These are phyloP conservation scores for Pseudoatta argentina DNA, from an alignment of 1,140 invertebrate species.

Conservation along the genomic window DNA sequence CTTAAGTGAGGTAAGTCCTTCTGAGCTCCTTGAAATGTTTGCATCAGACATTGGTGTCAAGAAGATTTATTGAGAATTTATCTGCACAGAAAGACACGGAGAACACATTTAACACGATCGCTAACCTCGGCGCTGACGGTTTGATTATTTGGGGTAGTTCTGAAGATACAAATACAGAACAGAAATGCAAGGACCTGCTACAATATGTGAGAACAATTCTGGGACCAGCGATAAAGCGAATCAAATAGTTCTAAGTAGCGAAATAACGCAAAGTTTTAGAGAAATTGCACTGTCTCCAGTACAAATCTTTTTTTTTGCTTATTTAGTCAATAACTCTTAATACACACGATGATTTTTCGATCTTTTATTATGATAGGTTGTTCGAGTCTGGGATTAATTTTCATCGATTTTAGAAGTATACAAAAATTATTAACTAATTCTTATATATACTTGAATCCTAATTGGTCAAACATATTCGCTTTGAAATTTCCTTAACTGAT, in stretches of 20 bases:
- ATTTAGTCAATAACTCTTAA: not conserved
- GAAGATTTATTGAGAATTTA: not conserved
- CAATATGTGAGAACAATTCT: slow-evolving; percentile 88
- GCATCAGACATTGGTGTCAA: not conserved
- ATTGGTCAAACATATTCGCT: too few species aligned
- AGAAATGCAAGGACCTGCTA: slow-evolving; percentile 88
- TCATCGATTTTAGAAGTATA: too few species aligned
- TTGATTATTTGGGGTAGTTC: slow-evolving; percentile 92
- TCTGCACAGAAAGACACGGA: slow-evolving; percentile 87
- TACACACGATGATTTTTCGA: too few species aligned
- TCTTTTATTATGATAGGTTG: too few species aligned
- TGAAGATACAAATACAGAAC: slow-evolving; percentile 89
- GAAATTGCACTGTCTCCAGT: not conserved
- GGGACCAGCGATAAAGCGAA: slow-evolving; percentile 85
- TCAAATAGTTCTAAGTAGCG: slow-evolving; percentile 1
- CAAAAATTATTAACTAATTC: too few species aligned
- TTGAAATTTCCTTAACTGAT: too few species aligned
- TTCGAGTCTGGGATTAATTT: too few species aligned
- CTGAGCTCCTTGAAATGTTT: not conserved
- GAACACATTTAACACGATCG: slow-evolving; percentile 86
- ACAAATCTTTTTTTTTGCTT: slow-evolving; percentile 9
- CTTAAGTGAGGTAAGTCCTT: slow-evolving; percentile 86
- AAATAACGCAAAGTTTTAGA: not conserved
- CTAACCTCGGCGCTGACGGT: slow-evolving; percentile 87
- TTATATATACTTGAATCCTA: too few species aligned